Base-by-base conservation (phyloP, 2,888 invertebrate genomes). In the Agrilus biguttatus region DNA sequence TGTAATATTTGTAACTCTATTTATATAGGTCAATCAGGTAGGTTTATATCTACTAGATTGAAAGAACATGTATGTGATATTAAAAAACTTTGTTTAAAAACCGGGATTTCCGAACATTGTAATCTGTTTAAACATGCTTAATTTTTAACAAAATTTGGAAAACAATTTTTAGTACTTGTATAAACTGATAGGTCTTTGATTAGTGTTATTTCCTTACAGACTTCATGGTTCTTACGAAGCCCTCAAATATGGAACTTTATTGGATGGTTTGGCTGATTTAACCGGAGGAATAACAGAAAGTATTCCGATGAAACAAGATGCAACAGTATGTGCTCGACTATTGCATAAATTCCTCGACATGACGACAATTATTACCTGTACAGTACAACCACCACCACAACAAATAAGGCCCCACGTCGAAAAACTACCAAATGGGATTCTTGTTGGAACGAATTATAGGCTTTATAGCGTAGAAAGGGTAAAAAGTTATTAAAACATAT, bases 211-310 rank as follows among this genome's bases (percentile, higher is more conserved):
- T 47, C 47, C 33, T 63, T 66, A 12, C 61, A 89, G 89, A 67
- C 67, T 92, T 42, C 91, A 91, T 59, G 91, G 91, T 5, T 91
- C 91, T 0, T 92, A 92, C 66, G 91, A 92, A 66, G 91, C 91
- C 0, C 69, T 92, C 2, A 91, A 91, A 59, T 92, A 92, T 59
- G 90, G 90, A n/a, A 87, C 86, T 37, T 70, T 87, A 10, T 68
- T 89, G 46, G 90, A 91, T 60, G 91, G 90, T 1, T 68, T 92
- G 41, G 86, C 88, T 1, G 90, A 91, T 65, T 71, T 92, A 28
- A 86, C 90, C 0, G 91, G 91, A 1, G 91, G 91, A 5, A 84
- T 91, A 44, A 87, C 89, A 0, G 89, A 91, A 62, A 82, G 80
- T 47, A 75, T 89, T 49, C 73, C 75, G n/a, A 72, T 83, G 33